Evolutionary conservation across 2,888 invertebrate genomes (phyloP).

Genomic region (Seladonia tumulorum): DNA sequence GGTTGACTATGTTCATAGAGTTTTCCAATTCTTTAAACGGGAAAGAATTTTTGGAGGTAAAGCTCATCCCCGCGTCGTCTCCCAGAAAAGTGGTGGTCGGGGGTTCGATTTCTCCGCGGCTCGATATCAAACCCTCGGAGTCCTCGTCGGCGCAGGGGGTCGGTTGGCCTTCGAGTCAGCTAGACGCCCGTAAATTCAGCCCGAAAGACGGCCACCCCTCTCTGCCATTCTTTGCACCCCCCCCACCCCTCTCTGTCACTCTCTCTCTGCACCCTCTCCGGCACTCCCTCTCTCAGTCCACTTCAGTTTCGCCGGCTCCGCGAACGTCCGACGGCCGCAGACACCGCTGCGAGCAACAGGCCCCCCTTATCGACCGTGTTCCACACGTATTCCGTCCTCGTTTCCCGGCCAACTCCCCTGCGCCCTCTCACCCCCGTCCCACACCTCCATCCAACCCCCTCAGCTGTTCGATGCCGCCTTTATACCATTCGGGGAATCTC

Average conservation of each 20-base stretch:
- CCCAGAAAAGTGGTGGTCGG: background rate
- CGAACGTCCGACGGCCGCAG: conserved; percentile 46
- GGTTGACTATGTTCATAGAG: no score
- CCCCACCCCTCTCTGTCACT: background rate
- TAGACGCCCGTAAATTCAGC: conserved; percentile 66
- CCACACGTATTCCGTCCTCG: conserved; percentile 66
- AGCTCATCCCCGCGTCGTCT: background rate
- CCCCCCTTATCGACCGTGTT: conserved; percentile 77
- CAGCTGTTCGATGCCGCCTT: conserved; percentile 45
- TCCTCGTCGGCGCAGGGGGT: conserved; percentile 13
- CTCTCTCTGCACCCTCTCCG: background rate
- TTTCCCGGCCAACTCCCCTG: conserved; percentile 39
- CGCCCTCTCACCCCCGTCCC: background rate
- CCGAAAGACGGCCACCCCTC: conserved; percentile 47
- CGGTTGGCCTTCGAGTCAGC: conserved; percentile 40
- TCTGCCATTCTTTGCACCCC: conserved; percentile 5
- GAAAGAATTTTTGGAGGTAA: background rate
- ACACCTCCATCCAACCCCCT: conserved; percentile 11
- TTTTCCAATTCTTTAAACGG: background rate
- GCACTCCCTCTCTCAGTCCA: conserved; percentile 9
- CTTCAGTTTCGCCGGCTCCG: conserved; percentile 23
- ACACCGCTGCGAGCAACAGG: conserved; percentile 77
- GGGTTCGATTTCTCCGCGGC: conserved; percentile 53
- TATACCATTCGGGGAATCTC: conserved; percentile 6
- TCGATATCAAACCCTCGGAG: conserved; percentile 31